Conservation (phyloP, 2,888 invertebrate species). For the Acanthosepion lycidas region DNA sequence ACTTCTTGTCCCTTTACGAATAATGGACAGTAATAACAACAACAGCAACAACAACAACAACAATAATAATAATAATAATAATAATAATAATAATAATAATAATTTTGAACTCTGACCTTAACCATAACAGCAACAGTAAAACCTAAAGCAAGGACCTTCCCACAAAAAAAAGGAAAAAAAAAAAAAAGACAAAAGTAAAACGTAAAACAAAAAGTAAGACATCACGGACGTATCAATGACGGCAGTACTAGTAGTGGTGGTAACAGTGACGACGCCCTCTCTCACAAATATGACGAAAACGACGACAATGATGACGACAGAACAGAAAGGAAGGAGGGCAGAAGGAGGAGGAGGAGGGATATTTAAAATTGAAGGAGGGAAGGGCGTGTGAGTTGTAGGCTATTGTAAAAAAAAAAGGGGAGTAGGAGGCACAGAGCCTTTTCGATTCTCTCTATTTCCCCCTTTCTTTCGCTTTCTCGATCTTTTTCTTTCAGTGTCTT, state of each 20-base stretch:
- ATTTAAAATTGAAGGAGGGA: not conserved
- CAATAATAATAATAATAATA: not conserved
- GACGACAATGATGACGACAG: not conserved
- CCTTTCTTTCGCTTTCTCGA: not conserved
- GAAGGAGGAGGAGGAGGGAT: not conserved
- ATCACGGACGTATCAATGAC: not conserved
- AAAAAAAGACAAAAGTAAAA: no score
- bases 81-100: not conserved
- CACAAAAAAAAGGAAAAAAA: no score
- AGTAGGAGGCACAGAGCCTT: not conserved
- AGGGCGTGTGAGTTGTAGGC: not conserved
- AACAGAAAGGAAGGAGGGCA: not conserved
- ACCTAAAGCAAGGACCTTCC: no score
- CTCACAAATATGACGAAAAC: not conserved
- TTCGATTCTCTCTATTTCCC: not conserved
- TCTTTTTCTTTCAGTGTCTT: not conserved
- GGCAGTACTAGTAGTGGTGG: not conserved
- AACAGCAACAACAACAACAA: not conserved
- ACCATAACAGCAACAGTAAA: not conserved
- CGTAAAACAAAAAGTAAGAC: not conserved
- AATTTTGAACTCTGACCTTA: not conserved
- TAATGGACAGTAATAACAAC: no score
- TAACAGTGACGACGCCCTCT: not conserved
- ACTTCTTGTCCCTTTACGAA: not conserved
- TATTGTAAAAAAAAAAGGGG: not conserved